These are phyloP conservation scores for Hemiscyllium ocellatum DNA, from an alignment of 2,113 vertebrate genomes.

Conservation along the genomic window DNA sequence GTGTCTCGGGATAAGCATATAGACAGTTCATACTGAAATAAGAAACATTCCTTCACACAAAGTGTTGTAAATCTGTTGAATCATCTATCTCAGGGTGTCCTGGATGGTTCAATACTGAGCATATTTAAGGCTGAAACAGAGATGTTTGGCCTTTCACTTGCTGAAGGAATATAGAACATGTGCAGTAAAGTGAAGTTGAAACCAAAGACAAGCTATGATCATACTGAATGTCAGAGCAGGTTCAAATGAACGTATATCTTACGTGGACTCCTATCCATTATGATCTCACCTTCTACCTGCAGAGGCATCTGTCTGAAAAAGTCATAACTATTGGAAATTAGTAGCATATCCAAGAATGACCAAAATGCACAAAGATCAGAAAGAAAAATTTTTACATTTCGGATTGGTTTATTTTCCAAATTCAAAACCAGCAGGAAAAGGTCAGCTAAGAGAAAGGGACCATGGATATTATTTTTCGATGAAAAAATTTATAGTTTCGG, in stretches of 20 bases:
- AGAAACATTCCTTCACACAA: not conserved
- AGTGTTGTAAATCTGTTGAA: not conserved
- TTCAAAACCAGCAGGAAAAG: not conserved
- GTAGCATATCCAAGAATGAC: not conserved
- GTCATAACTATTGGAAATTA: not conserved
- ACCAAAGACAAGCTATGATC: not conserved
- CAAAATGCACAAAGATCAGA: not conserved
- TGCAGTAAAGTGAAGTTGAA: not conserved
- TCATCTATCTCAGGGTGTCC: not conserved
- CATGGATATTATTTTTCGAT: not conserved
- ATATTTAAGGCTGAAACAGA: not conserved
- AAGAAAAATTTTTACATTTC: not conserved
- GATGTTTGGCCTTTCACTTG: not conserved
- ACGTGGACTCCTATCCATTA: not conserved
- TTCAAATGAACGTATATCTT: not conserved
- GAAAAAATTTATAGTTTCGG: not conserved
- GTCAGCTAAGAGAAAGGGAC: not conserved
- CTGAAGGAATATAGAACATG: not conserved
- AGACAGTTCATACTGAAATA: not conserved
- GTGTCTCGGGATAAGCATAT: no score
- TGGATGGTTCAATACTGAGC: no score
- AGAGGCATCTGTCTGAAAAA: no score
- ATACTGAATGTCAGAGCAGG: not conserved
- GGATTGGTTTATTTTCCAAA: not conserved
- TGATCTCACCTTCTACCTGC: not conserved